phyloP scores from a whole-genome alignment of 2,888 invertebrate genomes.

The Cantharis nigra region DNA sequence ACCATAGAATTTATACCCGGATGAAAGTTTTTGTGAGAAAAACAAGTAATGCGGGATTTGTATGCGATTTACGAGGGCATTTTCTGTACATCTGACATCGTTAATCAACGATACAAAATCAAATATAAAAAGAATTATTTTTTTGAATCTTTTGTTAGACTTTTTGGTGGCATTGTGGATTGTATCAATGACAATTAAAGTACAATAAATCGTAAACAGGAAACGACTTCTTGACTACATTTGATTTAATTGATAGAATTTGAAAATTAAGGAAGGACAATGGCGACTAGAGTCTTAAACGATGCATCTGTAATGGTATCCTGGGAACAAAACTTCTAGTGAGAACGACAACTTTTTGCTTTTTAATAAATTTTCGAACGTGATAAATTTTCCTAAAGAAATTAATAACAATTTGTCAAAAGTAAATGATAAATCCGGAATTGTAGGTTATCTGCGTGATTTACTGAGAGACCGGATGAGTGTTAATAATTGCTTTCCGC shows the following conservation, averaged over 20 bases:
- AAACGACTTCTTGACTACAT: conserved; percentile 38
- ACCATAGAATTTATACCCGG: conserved; percentile 38
- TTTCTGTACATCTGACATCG: conserved; percentile 39
- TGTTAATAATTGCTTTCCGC: conserved; percentile 53
- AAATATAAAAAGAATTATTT: conserved; percentile 36
- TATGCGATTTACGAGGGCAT: conserved; percentile 48
- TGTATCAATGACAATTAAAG: conserved; percentile 42
- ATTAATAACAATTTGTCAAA: conserved; percentile 42
- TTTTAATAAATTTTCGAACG: background rate
- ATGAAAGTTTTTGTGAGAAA: conserved; percentile 45
- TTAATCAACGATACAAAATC: conserved; percentile 40
- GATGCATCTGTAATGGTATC: background rate
- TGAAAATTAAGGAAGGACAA: conserved; percentile 3
- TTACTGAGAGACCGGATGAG: conserved; percentile 53
- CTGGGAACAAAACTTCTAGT: background rate
- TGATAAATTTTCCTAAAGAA: conserved; percentile 21
- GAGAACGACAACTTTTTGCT: background rate
- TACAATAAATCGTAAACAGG: conserved; percentile 43
- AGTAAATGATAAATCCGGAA: conserved; percentile 47
- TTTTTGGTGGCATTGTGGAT: conserved; percentile 26
- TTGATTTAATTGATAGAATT: conserved; percentile 22
- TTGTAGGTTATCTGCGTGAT: conserved; percentile 51
- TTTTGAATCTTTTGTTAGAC: conserved; percentile 31
- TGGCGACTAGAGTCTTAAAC: background rate
- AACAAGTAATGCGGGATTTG: conserved; percentile 42